Conservation (phyloP, 2,888 invertebrate species). For the Sarcophaga variegata region DNA sequence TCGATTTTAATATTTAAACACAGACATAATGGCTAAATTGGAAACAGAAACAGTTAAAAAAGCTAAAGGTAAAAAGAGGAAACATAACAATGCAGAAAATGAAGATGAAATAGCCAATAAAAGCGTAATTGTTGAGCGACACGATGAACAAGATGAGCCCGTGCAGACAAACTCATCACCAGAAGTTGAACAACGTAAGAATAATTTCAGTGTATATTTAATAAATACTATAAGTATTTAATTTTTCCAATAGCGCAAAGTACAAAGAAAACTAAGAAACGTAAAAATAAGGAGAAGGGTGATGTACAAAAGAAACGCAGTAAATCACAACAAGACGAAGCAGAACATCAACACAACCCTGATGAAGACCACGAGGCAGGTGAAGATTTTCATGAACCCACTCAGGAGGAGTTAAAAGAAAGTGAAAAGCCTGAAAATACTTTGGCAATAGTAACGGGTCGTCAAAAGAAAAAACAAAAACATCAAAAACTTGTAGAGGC, state of each 20-base stretch:
- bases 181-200: slow-evolving; percentile 41
- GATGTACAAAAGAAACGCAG: slow-evolving; percentile 65
- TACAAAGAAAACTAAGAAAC: slow-evolving; percentile 69
- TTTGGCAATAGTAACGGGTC: slow-evolving; percentile 84
- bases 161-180: slow-evolving; percentile 23
- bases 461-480: slow-evolving; percentile 86
- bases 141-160: slow-evolving; percentile 13
- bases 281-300: slow-evolving; percentile 66
- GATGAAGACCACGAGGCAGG: slow-evolving; percentile 29
- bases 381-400: slow-evolving; percentile 76
- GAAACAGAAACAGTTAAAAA: slow-evolving; percentile 64
- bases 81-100: slow-evolving; percentile 71
- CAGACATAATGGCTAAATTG: slow-evolving; percentile 72
- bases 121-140: slow-evolving; percentile 75
- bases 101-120: slow-evolving; percentile 78
- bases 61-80: slow-evolving; percentile 73
- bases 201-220: slow-evolving; percentile 1
- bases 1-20: neutral
- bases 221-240: neutral
- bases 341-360: neutral
- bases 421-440: slow-evolving; percentile 79
- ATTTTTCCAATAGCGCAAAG: slow-evolving; percentile 18
- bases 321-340: slow-evolving; percentile 56
- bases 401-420: slow-evolving; percentile 77
- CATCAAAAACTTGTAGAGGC: slow-evolving; percentile 84